Evolutionary conservation across 2,113 vertebrate species (phyloP), one percentile per base, ranked within the genome.

Genomic region (Helogale parvula): DNA sequence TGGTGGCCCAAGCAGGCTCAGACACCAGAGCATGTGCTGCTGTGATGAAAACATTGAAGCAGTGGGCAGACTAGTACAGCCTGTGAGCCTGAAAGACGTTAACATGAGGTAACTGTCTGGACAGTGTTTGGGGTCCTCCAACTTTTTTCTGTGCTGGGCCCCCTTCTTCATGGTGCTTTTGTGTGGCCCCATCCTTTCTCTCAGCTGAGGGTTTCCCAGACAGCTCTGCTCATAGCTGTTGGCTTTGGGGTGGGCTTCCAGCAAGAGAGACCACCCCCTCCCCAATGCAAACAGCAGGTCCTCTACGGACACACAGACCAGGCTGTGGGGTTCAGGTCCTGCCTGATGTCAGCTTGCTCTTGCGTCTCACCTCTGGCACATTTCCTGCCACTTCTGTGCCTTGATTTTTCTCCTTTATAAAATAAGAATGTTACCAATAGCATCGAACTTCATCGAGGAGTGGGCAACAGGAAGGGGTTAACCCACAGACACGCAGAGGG

Each of bases 91-190:
- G 3, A 50, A 38, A 45, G 57, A 29, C 4, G 1, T 3, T 19
- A 27, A 45, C 2, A 9, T 0, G 0, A 3, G 12, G 33, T 15
- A 0, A 50, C 60, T 5, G 50, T n/a, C 71, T 79, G 31, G 68
- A 69, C 15, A 3, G 33, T 52, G 13, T 21, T 3, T 38, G 81
- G 41, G 25, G 7, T 19, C 23, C 50, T 33, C 60, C 13, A 25
- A 1, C 23, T 80, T 52, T 31, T 5, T 29, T 63, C 80, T 77
- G 60, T 4, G 16, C 13, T 2, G 27, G 27, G 29, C 10, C n/a
- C 31, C 16, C 41, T 41, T 1, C 15, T 52, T 12, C 33, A 16
- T 17, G 19, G 19, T 50, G 19, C 31, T 47, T 82, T 35, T 47
- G 66, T 15, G 21, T 23, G 45, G 13, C 38, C 38, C 23, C 5